Base-by-base conservation (phyloP, 2,888 invertebrate genomes). In the Willowsia nigromaculata region DNA sequence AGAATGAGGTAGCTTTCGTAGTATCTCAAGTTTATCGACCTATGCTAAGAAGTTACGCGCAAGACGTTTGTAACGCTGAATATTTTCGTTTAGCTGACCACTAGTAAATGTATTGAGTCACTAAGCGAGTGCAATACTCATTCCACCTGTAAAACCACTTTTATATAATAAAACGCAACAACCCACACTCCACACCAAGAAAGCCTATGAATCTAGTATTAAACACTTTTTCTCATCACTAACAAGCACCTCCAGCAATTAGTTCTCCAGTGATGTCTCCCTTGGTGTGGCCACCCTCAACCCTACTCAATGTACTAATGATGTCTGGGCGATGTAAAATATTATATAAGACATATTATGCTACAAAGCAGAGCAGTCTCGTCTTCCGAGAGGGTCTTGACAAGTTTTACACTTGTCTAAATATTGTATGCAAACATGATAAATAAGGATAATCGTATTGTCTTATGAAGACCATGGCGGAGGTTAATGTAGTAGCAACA, bases 31-130 rank as follows among this genome's bases (percentile, higher is more conserved):
- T 74, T 74, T 74, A 43, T 74, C 43, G 71, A 74, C 40, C 71
- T 74, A 43, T 74, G 71, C 5, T 74, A 68, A 68, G n/a, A 9
- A 68, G 43, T 74, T 40, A 74, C 43, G 71, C 25, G 43, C 9
- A 43, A 74, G 71, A 74, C 71, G 71, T 74, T 74, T 74, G 1
- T 68, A 6, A 37, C 68, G 37, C 27, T 30, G 6, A 9, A 62
- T 27, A 62, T 6, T n/a, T 68, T 37, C 3, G 33, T 37, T 37
- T 27, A 37, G 3, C 43, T 43, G 37, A 5, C n/a, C 9, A 37
- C 13, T 43, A 15, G 4, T 47, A 13, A 3, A 22, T 43, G 1
- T 62, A 68, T 68, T 4, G 37, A 68, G 68, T 37, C 30, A 62
- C 15, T 2, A 6, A 30, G 33, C 5, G 5, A 37, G 37, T n/a